Base-by-base conservation (phyloP, 1,140 invertebrate species). In the Rhynchophorus ferrugineus region DNA sequence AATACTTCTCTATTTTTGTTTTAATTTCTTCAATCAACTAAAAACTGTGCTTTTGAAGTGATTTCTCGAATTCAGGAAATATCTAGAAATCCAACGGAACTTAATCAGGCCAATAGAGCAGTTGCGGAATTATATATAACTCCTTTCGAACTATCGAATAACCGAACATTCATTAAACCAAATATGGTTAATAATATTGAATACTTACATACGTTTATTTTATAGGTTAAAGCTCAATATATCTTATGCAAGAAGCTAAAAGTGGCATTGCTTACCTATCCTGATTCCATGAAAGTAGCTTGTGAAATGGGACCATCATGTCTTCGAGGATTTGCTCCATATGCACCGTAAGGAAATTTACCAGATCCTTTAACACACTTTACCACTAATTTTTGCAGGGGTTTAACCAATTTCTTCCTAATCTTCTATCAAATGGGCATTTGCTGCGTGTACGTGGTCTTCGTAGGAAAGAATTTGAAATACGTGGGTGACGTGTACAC, bases 391-490 rank as follows among this genome's bases (percentile, higher is more conserved):
- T n/a, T 53, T 62, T 61, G 36, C 69, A 83, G 82, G 48, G 69
- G 73, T 24, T 64, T 81, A 7, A 78, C 83, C 3, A 83, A 85
- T 61, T 67, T 74, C 1, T 86, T 88, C 61, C 74, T 93, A 16
- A 76, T 88, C 17, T 71, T 89, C 24, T 89, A 89, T 48, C 89
- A 93, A 71, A 76, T 92, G 46, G 90, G 90, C 3, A 90, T 90
- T 46, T 92, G 89, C 67, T 90, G 87, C 71, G 87, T 91, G 0
- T 93, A 93, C 71, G 79, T 90, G 16, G 81, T 92, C 0, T 93
- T 92, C 68, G 82, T 91, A 3, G 79, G 86, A 1, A 78, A 81
- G 42, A 91, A 84, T 68, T 71, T 85, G 5, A 76, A 82, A 46
- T 70, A 75, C 57, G 74, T 84, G 2, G 58, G 74, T 1, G 74